Evolutionary conservation across 2,113 vertebrate species (phyloP).

Genomic region (Epinephelus moara): DNA sequence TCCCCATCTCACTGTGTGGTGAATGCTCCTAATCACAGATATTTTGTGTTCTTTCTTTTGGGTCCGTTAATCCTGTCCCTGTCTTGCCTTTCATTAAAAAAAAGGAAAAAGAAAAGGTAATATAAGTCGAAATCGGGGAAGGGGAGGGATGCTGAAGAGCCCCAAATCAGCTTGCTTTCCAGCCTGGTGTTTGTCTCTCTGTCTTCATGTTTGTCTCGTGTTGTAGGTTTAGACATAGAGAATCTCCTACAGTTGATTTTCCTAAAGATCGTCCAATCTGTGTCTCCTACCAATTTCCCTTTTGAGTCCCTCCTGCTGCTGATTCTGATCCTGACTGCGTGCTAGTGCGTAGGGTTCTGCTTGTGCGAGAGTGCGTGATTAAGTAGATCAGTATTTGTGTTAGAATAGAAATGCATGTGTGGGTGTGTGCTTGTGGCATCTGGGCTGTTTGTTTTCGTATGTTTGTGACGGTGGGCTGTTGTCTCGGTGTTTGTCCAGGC

Average conservation of each 20-base stretch:
- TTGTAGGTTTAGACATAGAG: slow-evolving; percentile 63
- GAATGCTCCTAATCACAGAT: slow-evolving; percentile 76
- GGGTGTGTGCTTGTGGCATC: slow-evolving; percentile 17
- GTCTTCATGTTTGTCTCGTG: slow-evolving; percentile 62
- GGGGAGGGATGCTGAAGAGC: slow-evolving; percentile 68
- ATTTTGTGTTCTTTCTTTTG: slow-evolving; percentile 81
- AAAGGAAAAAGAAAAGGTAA: slow-evolving; percentile 84
- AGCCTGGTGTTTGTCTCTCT: slow-evolving; percentile 60
- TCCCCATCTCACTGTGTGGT: slow-evolving; percentile 66
- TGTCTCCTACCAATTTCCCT: slow-evolving; percentile 55
- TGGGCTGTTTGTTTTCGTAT: slow-evolving; percentile 28
- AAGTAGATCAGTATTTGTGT: slow-evolving; percentile 41
- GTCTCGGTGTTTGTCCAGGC: slow-evolving; percentile 83
- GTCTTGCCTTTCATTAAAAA: slow-evolving; percentile 82
- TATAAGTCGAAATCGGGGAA: slow-evolving; percentile 63
- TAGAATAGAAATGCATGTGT: slow-evolving; percentile 55
- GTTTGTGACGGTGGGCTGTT: slow-evolving; percentile 46
- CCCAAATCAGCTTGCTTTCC: slow-evolving; percentile 75
- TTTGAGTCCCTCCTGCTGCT: slow-evolving; percentile 68
- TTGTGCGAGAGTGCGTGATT: slow-evolving; percentile 36
- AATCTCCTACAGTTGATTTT: slow-evolving; percentile 42
- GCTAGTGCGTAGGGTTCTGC: slow-evolving; percentile 58
- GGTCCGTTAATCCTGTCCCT: slow-evolving; percentile 81
- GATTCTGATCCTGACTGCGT: slow-evolving; percentile 51
- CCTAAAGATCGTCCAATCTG: slow-evolving; percentile 41